Base-by-base conservation (phyloP, 2,797 vertebrate species). In the Microcaecilia unicolor region DNA sequence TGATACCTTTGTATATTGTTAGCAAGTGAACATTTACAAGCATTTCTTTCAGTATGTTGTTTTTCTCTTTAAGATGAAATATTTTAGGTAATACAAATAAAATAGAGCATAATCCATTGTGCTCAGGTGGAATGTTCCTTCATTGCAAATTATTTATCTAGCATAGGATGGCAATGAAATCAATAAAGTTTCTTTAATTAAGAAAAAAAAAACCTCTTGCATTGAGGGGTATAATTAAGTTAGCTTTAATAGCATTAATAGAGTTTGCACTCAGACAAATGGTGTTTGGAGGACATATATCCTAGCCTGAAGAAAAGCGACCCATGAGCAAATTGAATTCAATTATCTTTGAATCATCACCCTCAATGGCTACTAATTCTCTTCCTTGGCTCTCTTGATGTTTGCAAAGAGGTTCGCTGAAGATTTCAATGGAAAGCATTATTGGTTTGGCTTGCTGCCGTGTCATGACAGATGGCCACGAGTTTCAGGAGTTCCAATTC, bases 351-450 rank as follows among this genome's bases (percentile, higher is more conserved):
- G 47, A 74, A 55, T 16, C 10, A 18, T 10, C 28, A 48, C 46
- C 49, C 61, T 43, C 24, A 48, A 55, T 51, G 28, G 14, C 22
- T 33, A 35, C 36, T 54, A 39, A 65, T 67, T 61, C 79, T 27
- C 34, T 41, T 55, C 44, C 38, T 55, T 34, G 15, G 26, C 27
- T 51, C 45, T 7, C 18, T 51, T 28, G 18, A 44, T 66, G 19
- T 70, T 41, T 61, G 25, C 19, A 27, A 57, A 59, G 41, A 48
- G 46, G 54, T 66, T 58, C 18, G 18, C 25, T 28, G 28, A 54
- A 45, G 63, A 42, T n/a, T 25, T 64, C 37, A 57, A 59, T 54
- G 61, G 54, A 62, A 68, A 58, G 65, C 57, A 74, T 64, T 72
- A 61, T 44, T 66, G 41, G 45, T 48, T 72, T 54, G 45, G 58